phyloP scores from a whole-genome alignment of 2,888 invertebrate species.

The Ornithoptera alexandrae region DNA sequence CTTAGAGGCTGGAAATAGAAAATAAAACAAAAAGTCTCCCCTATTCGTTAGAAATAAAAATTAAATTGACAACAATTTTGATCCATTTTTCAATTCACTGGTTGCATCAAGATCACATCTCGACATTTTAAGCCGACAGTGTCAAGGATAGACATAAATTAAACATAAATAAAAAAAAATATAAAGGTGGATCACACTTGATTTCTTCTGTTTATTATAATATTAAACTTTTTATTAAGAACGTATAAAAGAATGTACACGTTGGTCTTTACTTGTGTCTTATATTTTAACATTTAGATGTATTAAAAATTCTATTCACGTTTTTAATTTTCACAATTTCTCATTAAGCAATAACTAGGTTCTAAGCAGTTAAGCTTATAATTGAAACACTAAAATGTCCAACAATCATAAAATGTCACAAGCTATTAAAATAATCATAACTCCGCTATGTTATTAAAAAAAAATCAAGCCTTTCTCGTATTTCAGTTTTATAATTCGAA shows the following conservation, averaged over 20 bases:
- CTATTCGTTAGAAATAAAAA: no score
- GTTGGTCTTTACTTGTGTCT: neutral
- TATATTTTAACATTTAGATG: neutral
- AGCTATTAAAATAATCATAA: constrained; percentile 17
- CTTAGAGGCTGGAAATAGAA: no score
- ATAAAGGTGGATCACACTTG: no score
- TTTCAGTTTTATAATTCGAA: neutral
- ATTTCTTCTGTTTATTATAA: no score
- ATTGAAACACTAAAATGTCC: constrained; percentile 20
- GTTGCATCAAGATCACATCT: no score
- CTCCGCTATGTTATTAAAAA: constrained; percentile 3
- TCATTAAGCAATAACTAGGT: constrained; percentile 17
- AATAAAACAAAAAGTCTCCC: no score
- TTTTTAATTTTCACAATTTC: constrained; percentile 12
- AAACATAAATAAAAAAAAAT: no score
- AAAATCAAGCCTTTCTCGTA: neutral
- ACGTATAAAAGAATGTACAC: neutral
- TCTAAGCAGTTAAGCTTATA: constrained; percentile 19
- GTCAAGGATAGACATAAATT: no score
- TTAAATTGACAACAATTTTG: no score
- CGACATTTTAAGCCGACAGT: no score
- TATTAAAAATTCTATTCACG: neutral
- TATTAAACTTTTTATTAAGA: neutral
- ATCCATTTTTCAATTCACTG: no score
- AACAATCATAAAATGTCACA: constrained; percentile 17